Evolutionary conservation across 2,797 vertebrate species (phyloP), one percentile per base, ranked within the genome.

Genomic region (Scleropages formosus): DNA sequence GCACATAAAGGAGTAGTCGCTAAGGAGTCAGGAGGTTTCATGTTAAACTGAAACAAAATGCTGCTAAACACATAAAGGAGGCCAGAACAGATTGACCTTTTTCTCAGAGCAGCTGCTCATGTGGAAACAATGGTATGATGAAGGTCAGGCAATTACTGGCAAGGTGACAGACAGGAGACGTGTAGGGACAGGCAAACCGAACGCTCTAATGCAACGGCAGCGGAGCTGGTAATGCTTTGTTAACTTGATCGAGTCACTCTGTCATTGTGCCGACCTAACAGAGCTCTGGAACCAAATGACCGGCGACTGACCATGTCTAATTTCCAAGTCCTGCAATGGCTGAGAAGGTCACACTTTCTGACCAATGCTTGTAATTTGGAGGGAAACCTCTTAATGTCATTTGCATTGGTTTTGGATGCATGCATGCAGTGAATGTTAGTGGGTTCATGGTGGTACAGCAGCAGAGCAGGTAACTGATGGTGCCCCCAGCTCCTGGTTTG

Each of bases 61-160:
- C 26, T 53, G 68, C 22, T 71, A 27, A 71, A 26, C 18, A 51
- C 68, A 71, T 71, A 56, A 71, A 71, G 9, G 26, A 58, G 15
- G 8, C 51, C 9, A 8, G 24, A 58, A 71, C 51, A 31, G 51
- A 4, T 58, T 31, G 69, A 71, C 68, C 68, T 71, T 71, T 39
- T 39, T 71, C 26, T 58, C 22, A 58, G 69, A 27, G 18, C 56
- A 58, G n/a, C 51, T 58, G 69, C 49, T 71, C 24, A 56, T 51
- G 69, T 53, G 68, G 68, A 71, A 71, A 56, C 51, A 18, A 22
- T n/a, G 44, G 51, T 24, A 13, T 26, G 31, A 27, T 39, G 51
- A 71, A 16, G 20, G 68, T 26, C 26, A 56, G 27, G 51, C 59
- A 72, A 72, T 60, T 22, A 31, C 56, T 13, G 56, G 70, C 12